Percentiles rank a stretch among this genome's conserved stretches.
phyloP scores from a whole-genome alignment of 92 coral and sea anemone species.

The Epizoanthus ramosus region DNA sequence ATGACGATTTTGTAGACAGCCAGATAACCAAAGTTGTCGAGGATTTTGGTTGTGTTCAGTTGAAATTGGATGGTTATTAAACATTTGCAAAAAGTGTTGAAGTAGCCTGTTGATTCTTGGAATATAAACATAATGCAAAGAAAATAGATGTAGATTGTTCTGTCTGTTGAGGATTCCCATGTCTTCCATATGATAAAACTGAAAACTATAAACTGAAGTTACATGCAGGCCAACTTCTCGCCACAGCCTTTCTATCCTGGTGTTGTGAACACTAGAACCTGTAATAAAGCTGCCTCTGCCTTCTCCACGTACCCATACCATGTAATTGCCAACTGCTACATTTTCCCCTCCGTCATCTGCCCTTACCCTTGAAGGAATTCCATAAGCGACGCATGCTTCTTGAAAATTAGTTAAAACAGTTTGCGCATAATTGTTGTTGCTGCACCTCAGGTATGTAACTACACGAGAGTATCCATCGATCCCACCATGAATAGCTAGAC shows the following conservation, averaged over 20 bases:
- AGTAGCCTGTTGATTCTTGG: too few species aligned
- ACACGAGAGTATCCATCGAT: constrained; percentile 51
- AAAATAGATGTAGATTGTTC: too few species aligned
- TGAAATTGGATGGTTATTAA: too few species aligned
- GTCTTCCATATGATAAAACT: constrained; percentile 50
- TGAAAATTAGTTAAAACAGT: constrained; percentile 55
- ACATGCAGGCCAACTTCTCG: constrained; percentile 61
- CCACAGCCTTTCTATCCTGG: constrained; percentile 68
- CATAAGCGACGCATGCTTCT: constrained; percentile 25
- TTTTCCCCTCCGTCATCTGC: constrained; percentile 68
- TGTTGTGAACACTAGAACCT: constrained; percentile 57
- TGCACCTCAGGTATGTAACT: constrained; percentile 31
- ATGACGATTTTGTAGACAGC: too few species aligned
- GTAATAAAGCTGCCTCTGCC: constrained; percentile 60
- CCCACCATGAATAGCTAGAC: constrained; percentile 62
- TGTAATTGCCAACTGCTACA: constrained; percentile 57
- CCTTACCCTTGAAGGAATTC: constrained; percentile 54
- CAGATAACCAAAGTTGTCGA: too few species aligned
- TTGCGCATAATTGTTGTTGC: constrained; percentile 54
- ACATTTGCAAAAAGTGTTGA: too few species aligned
- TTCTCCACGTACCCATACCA: constrained; percentile 42
- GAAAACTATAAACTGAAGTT: constrained; percentile 11
- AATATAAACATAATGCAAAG: too few species aligned
- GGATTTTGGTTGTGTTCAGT: too few species aligned
- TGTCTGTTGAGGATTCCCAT: too few species aligned